Evolutionary conservation across 2,113 vertebrate genomes (phyloP), one percentile per base, ranked within the genome.

Genomic region (Chaetorhynchus papuensis): DNA sequence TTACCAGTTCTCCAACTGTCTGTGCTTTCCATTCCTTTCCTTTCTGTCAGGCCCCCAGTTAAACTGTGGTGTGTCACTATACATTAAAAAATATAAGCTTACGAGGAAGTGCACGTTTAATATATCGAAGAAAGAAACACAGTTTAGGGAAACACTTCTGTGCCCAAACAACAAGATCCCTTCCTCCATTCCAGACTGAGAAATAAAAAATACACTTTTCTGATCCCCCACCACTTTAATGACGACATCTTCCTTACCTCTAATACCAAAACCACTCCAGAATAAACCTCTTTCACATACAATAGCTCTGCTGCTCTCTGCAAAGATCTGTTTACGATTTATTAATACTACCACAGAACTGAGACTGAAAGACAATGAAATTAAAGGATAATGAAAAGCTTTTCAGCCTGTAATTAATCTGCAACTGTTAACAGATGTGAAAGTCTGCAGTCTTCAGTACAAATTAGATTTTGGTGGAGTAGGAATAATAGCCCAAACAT

Each of bases 341-440:
- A 69, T 56, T 85, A 85, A 72, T 79, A 24, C 22, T 80, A 50
- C n/a, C 11, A 22, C 14, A 72, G 57, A 56, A 47, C 15, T 68
- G 74, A 87, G 83, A 56, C 26, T 79, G 68, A 89, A 89, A 79
- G 57, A 76, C 71, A 95, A 88, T 68, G 3, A 93, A 85, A 90
- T 83, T 49, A 79, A 64, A 72, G 45, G 28, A 68, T 47, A 93
- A 94, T 76, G 56, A 90, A 94, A 90, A 93, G 41, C 44, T 85
- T 87, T 94, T 76, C 70, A 91, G 74, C 4, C 49, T 64, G 35
- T 68, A 94, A 94, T 87, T 94, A 85, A 93, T 82, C 41, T 87
- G 61, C n/a, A 90, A 5, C 49, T 44, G 19, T 31, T 91, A 91
- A 82, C 53, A 91, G 70, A 87, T 45, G 53, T 26, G 49, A 82